Base-by-base conservation (phyloP, 2,797 vertebrate genomes). In the Poecile montanus region DNA sequence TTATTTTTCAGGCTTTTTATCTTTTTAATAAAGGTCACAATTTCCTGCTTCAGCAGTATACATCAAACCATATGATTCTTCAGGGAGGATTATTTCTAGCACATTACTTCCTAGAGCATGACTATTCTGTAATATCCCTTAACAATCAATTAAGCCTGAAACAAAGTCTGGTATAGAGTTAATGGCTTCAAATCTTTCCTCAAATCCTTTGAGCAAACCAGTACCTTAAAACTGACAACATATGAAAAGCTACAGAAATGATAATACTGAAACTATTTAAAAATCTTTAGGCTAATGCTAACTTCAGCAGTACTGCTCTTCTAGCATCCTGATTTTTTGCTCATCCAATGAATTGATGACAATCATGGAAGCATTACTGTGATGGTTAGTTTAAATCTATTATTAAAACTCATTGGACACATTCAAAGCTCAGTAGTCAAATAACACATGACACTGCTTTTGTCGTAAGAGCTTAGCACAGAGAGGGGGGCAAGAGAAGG, bases 111-210 rank as follows among this genome's bases (percentile, higher is more conserved):
- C 88, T 97, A 91, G 79, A 98, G 91, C 92, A 97, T 95, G 96
- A 96, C 92, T 82, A 63, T 51, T 90, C 93, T 93, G 56, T 88
- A 94, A 97, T 94, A 97, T 92, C 89, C 92, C 89, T 95, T 95
- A 97, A 96, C 95, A 97, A 98, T 98, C 97, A 98, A 97, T 98
- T 98, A 98, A 89, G 87, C 61, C 78, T 94, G 85, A 96, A 95
- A 97, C 76, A 94, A 97, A 95, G 95, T 94, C 60, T n/a, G 40
- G 84, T 87, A 80, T 13, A 48, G 34, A 81, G 57, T 94, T 94
- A 94, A 94, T 94, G 93, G 85, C 80, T 96, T 96, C 73, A 95
- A 81, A 90, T 89, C 47, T 92, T 92, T 26, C 53, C 30, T 91
- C 53, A 83, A 62, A 88, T 91, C 90, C 80, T 94, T 84, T 88